Evolutionary conservation across 1,140 invertebrate species (phyloP).

Genomic region (Thaumatotibia leucotreta): DNA sequence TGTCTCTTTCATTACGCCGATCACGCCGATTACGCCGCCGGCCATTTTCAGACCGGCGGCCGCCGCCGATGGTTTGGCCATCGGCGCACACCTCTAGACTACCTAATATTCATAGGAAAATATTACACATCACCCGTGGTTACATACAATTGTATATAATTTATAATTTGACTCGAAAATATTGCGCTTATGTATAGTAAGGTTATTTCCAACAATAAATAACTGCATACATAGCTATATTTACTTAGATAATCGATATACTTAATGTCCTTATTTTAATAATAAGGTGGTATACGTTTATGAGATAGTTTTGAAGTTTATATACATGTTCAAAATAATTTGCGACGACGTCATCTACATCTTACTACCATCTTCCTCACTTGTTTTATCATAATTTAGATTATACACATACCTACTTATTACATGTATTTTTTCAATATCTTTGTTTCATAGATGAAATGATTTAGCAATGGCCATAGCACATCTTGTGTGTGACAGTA

Average conservation of each 20-base stretch:
- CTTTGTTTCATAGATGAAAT: no score
- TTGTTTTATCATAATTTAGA: no score
- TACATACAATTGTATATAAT: slow-evolving; percentile 20
- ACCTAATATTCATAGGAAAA: not conserved
- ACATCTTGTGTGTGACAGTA: no score
- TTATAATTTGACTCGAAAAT: slow-evolving; percentile 32
- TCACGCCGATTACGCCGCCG: no score
- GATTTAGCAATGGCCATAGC: no score
- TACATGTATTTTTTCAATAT: no score
- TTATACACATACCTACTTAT: no score
- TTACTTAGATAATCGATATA: slow-evolving; percentile 48
- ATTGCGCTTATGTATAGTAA: slow-evolving; percentile 50
- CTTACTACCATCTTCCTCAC: no score
- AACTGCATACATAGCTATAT: slow-evolving; percentile 60
- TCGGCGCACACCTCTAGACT: no score
- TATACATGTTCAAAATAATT: not conserved
- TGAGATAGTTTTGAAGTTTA: slow-evolving; percentile 16
- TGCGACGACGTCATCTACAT: not conserved
- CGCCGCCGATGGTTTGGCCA: no score
- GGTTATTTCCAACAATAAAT: slow-evolving; percentile 63
- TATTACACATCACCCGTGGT: slow-evolving; percentile 13
- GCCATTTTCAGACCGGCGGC: no score
- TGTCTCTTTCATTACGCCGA: no score
- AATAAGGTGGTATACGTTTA: slow-evolving; percentile 70
- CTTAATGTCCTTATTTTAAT: slow-evolving; percentile 57